Evolutionary conservation across 2,888 invertebrate species (phyloP), one percentile per base, ranked within the genome.

Genomic region (Melanchra persicariae): DNA sequence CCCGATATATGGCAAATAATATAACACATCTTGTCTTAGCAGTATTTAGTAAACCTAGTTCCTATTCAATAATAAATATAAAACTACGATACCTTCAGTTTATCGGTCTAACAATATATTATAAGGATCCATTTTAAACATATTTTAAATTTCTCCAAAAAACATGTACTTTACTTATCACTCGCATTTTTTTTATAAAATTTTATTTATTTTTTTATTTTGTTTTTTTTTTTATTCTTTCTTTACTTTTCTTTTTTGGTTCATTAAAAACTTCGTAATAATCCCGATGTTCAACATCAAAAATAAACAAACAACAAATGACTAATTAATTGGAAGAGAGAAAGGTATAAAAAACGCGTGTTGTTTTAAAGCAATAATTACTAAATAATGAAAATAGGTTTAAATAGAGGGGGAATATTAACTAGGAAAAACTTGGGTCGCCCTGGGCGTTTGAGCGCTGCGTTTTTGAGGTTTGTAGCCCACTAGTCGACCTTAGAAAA

Each of bases 211-310:
- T 47, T 55, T 62, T 63, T 37, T 61, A 45, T 40, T 30, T 7
- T n/a, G 2, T 8, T 6, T 37, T 24, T 40, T 24, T 19, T 15
- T 4, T 12, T 6, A 2, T 34, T 43, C 5, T 6, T 19, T n/a
- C 45, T n/a, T 5, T 10, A 17, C 24, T 34, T 63, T n/a, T 12
- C 9, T 17, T 2, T 1, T 8, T 1, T 7, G 12, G 3, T 57
- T 59, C 22, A 34, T 22, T 9, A 52, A 19, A 70, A 61, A 76
- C 79, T 67, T 58, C 76, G 76, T 72, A 79, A 79, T 79, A 79
- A 79, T 79, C 79, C 79, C 79, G 77, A 80, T 45, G 72, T 79
- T 61, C 81, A 71, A 80, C 76, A 67, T 80, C 76, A 63, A 70
- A 63, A 66, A 77, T n/a, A 24, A 69, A 74, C 52, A 40, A 52